Evolutionary conservation across 2,888 invertebrate species (phyloP).

Genomic region (Hoplodrina blanda): DNA sequence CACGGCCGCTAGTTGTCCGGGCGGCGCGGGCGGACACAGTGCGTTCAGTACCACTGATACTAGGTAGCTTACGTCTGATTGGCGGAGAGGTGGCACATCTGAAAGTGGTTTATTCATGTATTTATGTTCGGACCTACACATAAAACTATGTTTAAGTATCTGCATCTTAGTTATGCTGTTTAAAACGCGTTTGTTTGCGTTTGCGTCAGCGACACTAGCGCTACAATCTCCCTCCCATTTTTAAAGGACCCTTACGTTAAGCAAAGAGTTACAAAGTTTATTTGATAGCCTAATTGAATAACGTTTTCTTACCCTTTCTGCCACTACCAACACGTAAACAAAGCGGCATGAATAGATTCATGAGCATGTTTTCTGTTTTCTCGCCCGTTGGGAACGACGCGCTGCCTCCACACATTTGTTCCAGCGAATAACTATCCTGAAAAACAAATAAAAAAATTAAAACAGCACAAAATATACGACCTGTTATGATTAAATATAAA

Average conservation of each 20-base stretch:
- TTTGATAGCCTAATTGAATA: not conserved
- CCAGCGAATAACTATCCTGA: constrained; percentile 96
- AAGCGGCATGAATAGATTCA: constrained; percentile 98
- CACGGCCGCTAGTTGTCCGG: constrained; percentile 93
- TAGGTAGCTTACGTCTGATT: constrained; percentile 97
- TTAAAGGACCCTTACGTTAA: too few species aligned
- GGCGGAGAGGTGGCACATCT: constrained; percentile 97
- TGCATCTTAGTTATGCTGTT: too few species aligned
- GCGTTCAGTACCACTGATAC: constrained; percentile 97
- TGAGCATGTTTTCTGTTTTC: constrained; percentile 98
- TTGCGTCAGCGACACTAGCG: not conserved
- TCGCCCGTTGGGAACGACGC: constrained; percentile 97
- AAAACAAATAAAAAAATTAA: not conserved
- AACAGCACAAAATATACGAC: not conserved
- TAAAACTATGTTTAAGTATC: too few species aligned
- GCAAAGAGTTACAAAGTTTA: not conserved
- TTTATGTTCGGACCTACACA: too few species aligned
- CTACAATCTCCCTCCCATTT: not conserved
- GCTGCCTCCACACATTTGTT: constrained; percentile 98
- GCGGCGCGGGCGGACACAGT: constrained; percentile 92
- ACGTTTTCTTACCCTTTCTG: constrained; percentile 93
- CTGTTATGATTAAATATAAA: not conserved
- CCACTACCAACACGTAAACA: constrained; percentile 98
- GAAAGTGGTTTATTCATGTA: constrained; percentile 66
- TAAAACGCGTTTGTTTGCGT: not conserved